Conservation (phyloP, 2,888 invertebrate species). For the Agonopterix arenella region DNA sequence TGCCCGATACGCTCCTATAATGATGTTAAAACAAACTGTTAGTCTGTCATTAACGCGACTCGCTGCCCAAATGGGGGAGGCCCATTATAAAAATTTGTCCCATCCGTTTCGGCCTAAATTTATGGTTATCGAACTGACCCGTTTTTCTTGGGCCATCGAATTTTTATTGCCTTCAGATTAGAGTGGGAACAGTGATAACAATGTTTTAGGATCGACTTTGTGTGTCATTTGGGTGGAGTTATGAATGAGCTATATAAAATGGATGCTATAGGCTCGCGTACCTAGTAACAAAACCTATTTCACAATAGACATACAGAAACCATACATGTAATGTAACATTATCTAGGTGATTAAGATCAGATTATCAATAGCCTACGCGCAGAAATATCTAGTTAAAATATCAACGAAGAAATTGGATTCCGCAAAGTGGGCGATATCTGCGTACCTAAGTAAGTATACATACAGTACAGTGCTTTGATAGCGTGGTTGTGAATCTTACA, state of each 20-base stretch:
- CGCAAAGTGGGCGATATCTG: background rate
- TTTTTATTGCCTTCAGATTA: slow-evolving; percentile 71
- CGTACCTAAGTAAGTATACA: too few species aligned
- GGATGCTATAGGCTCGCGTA: background rate
- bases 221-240: background rate
- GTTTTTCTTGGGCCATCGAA: slow-evolving; percentile 65
- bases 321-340: background rate
- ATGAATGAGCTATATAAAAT: too few species aligned
- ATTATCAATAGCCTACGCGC: background rate
- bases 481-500: too few species aligned
- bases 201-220: slow-evolving; percentile 54
- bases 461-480: too few species aligned
- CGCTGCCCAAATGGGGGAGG: slow-evolving; percentile 65
- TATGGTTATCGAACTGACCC: slow-evolving; percentile 71
- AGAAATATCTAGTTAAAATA: too few species aligned
- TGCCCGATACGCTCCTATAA: slow-evolving; percentile 72
- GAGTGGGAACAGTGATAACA: slow-evolving; percentile 72
- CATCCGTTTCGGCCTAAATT: slow-evolving; percentile 73
- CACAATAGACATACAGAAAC: background rate
- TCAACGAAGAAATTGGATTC: too few species aligned
- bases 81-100: slow-evolving; percentile 77
- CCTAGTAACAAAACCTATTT: background rate
- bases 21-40: slow-evolving; percentile 77
- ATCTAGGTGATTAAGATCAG: background rate
- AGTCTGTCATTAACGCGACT: slow-evolving; percentile 72